Conservation (phyloP, 2,888 invertebrate genomes). For the Scaptomyza cyrtandrae region DNA sequence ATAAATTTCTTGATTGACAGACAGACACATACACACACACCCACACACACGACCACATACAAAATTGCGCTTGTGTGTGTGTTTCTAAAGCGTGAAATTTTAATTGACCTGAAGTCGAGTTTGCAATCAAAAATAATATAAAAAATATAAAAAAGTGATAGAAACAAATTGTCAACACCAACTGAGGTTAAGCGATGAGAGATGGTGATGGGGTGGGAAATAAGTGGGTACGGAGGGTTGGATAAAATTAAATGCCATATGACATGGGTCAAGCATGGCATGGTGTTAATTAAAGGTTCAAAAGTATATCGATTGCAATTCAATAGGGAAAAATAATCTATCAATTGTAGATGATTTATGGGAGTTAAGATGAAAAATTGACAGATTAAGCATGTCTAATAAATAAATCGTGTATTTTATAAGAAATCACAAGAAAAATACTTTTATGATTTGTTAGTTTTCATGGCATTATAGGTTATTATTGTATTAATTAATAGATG, state of each 20-base stretch:
- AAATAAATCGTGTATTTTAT: too few species aligned
- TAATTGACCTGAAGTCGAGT: slow-evolving; percentile 66
- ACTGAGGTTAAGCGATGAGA: slow-evolving; percentile 36
- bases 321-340: background rate
- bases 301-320: slow-evolving; percentile 35
- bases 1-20: slow-evolving; percentile 64
- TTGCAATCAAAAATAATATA: slow-evolving; percentile 41
- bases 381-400: too few species aligned
- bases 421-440: too few species aligned
- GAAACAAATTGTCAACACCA: slow-evolving; percentile 19
- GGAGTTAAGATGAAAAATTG: too few species aligned
- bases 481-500: too few species aligned
- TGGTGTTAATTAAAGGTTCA: slow-evolving; percentile 44
- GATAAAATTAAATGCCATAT: slow-evolving; percentile 28
- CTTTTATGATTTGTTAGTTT: too few species aligned
- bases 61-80: slow-evolving; percentile 5
- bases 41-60: slow-evolving; percentile 8
- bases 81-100: slow-evolving; percentile 72
- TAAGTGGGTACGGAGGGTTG: slow-evolving; percentile 17
- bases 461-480: too few species aligned
- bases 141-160: slow-evolving; percentile 1
- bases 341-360: background rate
- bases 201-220: background rate
- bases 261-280: slow-evolving; percentile 47
- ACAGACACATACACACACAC: slow-evolving; percentile 32